Evolutionary conservation across 2,888 invertebrate species (phyloP), one percentile per base, ranked within the genome.

Genomic region (Gnatocerus cornutus): DNA sequence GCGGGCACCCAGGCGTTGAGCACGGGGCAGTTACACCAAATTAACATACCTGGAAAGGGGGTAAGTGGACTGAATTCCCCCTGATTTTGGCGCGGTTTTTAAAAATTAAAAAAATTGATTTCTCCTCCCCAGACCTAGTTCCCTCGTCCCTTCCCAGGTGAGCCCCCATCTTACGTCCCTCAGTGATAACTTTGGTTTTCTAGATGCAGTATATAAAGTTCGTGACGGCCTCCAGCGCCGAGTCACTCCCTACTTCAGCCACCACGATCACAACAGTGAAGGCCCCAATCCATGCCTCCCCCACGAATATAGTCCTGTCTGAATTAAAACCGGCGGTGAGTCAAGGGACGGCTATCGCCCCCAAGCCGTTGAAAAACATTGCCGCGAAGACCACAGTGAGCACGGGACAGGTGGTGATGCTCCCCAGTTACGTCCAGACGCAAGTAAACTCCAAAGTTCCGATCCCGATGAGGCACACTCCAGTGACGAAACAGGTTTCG

Each of bases 151-250:
- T n/a, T 7, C n/a, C n/a, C 2, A 33, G 33, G 33, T 33, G 33
- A n/a, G 33, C 33, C 7, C 33, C 33, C n/a, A 2, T 33, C 7
- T 33, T 33, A 1, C 33, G n/a, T 2, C n/a, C n/a, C n/a, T 2
- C 33, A 33, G 9, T 33, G 7, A 7, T 2, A 33, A 4, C 33
- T 46, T 46, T 50, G 5, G 10, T 71, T 82, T 45, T 21, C 2
- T 80, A 89, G 89, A 88, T 93, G 70, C 93, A 93, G 79, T 93
- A 92, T 80, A 91, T 93, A 10, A 88, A 92, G 73, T 86, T 93
- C 72, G 89, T 93, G 29, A 89, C 90, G 1, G 74, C 82, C 12
- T 74, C 73, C 65, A 71, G 75, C 59, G 74, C 77, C 48, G 89
- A 88, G 55, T 81, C 87, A 10, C 83, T 82, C 9, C 83, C 85